Conservation (phyloP, 2,888 invertebrate species). For the Lamellibrachia columna region DNA sequence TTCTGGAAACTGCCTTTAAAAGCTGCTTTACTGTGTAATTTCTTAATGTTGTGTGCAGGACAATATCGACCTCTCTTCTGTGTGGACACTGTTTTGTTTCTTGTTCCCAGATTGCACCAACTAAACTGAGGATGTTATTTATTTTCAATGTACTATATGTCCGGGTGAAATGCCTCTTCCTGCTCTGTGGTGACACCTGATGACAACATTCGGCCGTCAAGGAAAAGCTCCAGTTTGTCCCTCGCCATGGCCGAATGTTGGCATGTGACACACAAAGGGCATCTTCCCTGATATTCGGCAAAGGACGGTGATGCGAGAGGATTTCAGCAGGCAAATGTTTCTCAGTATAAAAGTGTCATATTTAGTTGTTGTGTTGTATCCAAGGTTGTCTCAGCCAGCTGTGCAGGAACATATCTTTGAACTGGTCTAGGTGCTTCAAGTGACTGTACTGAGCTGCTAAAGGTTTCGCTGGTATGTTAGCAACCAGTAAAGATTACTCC, state of each 20-base stretch:
- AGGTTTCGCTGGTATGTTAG: background rate
- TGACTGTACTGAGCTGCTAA: background rate
- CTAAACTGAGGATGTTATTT: constrained; percentile 6
- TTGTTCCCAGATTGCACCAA: background rate
- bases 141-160: background rate
- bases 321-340: background rate
- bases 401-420: constrained; percentile 16
- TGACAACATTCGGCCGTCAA: background rate
- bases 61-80: background rate
- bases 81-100: background rate
- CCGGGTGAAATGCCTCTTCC: background rate
- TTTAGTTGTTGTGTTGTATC: background rate
- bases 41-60: background rate
- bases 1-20: background rate
- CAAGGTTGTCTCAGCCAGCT: constrained; percentile 4
- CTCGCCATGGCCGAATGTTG: background rate
- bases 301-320: background rate
- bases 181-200: background rate
- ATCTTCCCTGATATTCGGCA: background rate
- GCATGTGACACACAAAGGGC: background rate
- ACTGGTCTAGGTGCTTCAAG: constrained; percentile 4
- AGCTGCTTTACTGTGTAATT: background rate
- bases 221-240: background rate
- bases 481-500: background rate
- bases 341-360: background rate